A percentile compares a stretch with the other conserved stretches of the same genome.
These are phyloP conservation scores for Cantharis flavilabris DNA, from an alignment of 2,888 invertebrate genomes.

Conservation along the genomic window DNA sequence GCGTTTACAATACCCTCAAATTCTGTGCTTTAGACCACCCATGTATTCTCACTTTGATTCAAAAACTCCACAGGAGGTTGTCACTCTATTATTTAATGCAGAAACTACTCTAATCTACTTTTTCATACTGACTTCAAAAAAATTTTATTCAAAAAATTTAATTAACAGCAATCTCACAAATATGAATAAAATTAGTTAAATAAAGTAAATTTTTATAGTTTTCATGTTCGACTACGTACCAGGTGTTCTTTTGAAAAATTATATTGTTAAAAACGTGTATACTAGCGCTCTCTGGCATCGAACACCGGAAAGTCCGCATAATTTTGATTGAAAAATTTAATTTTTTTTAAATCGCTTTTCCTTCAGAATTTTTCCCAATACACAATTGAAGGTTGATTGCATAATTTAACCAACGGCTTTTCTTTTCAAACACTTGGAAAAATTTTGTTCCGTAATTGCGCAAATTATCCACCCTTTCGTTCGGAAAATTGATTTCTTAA, in stretches of 20 bases:
- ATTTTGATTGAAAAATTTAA: not conserved
- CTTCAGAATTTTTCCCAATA: not conserved
- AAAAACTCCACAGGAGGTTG: slow-evolving; percentile 9
- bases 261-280: not conserved
- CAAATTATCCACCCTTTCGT: not conserved
- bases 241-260: not conserved
- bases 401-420: not conserved
- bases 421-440: not conserved
- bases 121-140: not conserved
- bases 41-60: slow-evolving; percentile 4
- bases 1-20: slow-evolving; percentile 2
- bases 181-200: not conserved
- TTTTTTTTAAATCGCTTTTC: not conserved
- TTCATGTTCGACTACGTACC: not conserved
- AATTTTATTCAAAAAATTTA: not conserved
- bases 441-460: not conserved
- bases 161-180: not conserved
- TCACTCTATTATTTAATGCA: not conserved
- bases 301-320: not conserved
- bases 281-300: not conserved
- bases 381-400: not conserved
- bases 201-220: not conserved
- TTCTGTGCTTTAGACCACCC: slow-evolving; percentile 7
- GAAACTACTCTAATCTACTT: not conserved
- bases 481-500: not conserved